Base-by-base conservation (phyloP, 2,888 invertebrate genomes). In the Andricus curvator region DNA sequence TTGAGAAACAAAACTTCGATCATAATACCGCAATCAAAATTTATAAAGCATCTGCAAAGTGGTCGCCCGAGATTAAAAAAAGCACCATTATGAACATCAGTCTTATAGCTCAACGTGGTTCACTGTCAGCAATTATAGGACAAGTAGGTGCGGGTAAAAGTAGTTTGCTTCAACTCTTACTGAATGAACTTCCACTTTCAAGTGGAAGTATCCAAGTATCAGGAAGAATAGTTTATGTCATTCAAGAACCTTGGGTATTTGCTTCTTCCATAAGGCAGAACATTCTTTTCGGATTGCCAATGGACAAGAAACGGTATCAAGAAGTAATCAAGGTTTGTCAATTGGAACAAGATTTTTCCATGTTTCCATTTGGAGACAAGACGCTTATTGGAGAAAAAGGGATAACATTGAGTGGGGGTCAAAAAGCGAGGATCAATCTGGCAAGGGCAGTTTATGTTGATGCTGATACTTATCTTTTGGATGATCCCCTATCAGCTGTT, bases 221-320 rank as follows among this genome's bases (percentile, higher is more conserved):
- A 37, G 98, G 98, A 4, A 93, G 93, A 70, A 90, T 96, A 1
- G 95, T 95, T 41, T 98, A 98, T 89, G 96, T 96, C 0, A 95
- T 96, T 64, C 97, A 98, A 89, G 96, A 97, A 87, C 95, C 98
- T 0, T 98, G 98, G 98, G 93, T 96, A 13, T 96, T 96, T 87
- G 95, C 95, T 0, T 95, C 96, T 88, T 93, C 95, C 86, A 93
- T 96, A 11, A 92, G 94, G 78, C 95, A 96, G 84, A 96, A 96
- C 88, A 94, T 93, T 78, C 83, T 93, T 3, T 93, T 93, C 60
- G 93, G 93, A 0, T 88, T 90, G 80, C 80, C 85, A 6, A 91
- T 89, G 84, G 85, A 91, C 62, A 86, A 90, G 62, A 80, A 86
- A 65, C 88, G 92, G 68, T 93, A 93, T 85, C 90, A 93, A 64